Conservation (phyloP, 92 coral and sea anemone species). For the Hydrozoanthus gracilis region DNA sequence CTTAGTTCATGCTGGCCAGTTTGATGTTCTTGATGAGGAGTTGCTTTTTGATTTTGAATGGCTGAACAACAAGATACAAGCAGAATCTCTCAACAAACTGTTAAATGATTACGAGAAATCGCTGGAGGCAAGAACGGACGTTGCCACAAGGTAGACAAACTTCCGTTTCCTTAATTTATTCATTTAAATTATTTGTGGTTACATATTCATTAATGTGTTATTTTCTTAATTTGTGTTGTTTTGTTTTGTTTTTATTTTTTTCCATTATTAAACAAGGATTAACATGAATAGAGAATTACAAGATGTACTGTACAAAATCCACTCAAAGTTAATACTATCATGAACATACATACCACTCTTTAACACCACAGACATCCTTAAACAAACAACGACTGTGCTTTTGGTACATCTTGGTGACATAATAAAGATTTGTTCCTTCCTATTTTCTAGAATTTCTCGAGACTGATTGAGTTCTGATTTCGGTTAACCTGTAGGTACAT, state of each 20-base stretch:
- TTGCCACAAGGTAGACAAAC: slow-evolving; percentile 63
- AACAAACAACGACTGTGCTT: too few relatives aligned
- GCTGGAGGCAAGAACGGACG: slow-evolving; percentile 59
- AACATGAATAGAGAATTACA: too few relatives aligned
- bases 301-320: too few relatives aligned
- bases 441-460: too few relatives aligned
- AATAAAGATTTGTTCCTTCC: too few relatives aligned
- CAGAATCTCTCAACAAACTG: slow-evolving; percentile 75
- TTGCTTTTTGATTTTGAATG: slow-evolving; percentile 85
- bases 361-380: too few relatives aligned
- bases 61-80: slow-evolving; percentile 72
- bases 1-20: slow-evolving; percentile 60
- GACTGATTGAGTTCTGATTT: too few relatives aligned
- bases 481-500: too few relatives aligned
- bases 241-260: not conserved
- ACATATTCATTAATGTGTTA: not conserved
- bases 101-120: slow-evolving; percentile 73
- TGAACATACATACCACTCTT: too few relatives aligned
- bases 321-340: too few relatives aligned
- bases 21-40: slow-evolving; percentile 57
- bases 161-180: not conserved
- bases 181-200: not conserved
- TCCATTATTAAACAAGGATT: too few relatives aligned
- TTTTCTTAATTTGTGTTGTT: not conserved
- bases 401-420: too few relatives aligned